Base-by-base conservation (phyloP, 2,888 invertebrate species). In the Coremacera marginata region DNA sequence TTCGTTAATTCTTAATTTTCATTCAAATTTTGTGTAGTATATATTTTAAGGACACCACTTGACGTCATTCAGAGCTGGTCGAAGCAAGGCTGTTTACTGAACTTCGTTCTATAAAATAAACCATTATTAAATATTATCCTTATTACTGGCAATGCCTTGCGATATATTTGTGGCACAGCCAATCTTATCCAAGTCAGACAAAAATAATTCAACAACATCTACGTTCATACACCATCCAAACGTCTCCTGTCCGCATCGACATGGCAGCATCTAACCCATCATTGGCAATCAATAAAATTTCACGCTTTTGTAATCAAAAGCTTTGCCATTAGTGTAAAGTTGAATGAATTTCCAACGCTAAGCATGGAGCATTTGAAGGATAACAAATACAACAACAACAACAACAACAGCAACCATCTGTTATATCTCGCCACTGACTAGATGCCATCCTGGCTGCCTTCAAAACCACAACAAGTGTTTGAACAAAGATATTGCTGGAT, bases 281-380 rank as follows among this genome's bases (percentile, higher is more conserved):
- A 22, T 80, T 84, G 84, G 83, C 85, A 87, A 87, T 87, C 87
- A 86, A 87, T 87, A 87, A 86, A 88, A 86, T 87, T 87, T 87
- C 86, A 87, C 87, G 86, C 83, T 86, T 79, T 84, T 84, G 83
- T 87, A 88, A 87, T 87, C 88, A 87, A 87, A 83, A 88, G 84
- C 86, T 83, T 84, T 83, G 85, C 84, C 87, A 85, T 85, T 86
- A 86, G 86, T 82, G 84, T 82, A 83, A 84, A 85, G 83, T 84
- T 85, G 83, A 84, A 84, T 86, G 83, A 68, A 68, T 68, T 51
- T 68, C 51, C 27, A 25, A 63, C 5, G 63, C 27, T 25, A 5
- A 11, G 60, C 25, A 62, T n/a, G 27, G 27, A 19, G 37, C 67
- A 74, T 55, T 37, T 62, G 74, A 74, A 55, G 67, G 74, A 72